Base-by-base conservation (phyloP, 1,140 invertebrate genomes). In the Cheumatopsyche charites region DNA sequence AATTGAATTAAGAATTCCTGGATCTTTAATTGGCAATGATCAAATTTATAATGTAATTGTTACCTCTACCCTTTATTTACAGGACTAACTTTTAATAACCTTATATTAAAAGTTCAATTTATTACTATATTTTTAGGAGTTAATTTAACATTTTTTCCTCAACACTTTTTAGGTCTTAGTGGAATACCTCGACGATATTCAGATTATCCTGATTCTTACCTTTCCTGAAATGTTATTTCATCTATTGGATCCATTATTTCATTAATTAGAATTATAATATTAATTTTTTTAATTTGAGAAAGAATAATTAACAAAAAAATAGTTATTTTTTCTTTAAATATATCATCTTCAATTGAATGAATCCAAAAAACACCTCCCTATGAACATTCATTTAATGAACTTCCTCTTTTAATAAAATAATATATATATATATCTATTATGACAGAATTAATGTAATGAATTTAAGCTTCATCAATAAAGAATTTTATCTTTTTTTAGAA, bases 101-200 rank as follows among this genome's bases (percentile, higher is more conserved):
- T 80, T 74, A 79, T 78, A 78, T 81, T 86, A 82, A 87, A 87
- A 85, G 85, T 85, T 83, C 86, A 87, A 83, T 88, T 88, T 82
- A 76, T 82, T 70, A 77, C 76, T 67, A 89, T 88, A 85, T 90
- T 90, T 85, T 77, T 89, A 75, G 87, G 89, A 70, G 87, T 90
- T 75, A 91, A 91, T 85, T 75, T 91, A 84, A 91, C 89, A n/a
- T 92, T 91, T 82, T 91, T 91, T 43, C 89, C 90, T 19, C 88
- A 91, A 84, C 89, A 92, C 85, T 92, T 91, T 80, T 83, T 91
- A 86, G 90, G 90, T 21, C 81, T 91, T 84, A 84, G 83, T 47
- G 90, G 90, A 0, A 91, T 92, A 83, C 91, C 91, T 43, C 88
- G 90, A 65, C 88, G 90, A 43, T 90, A 90, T 75, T 87, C 87